Evolutionary conservation across 2,888 invertebrate genomes (phyloP).

Genomic region (Polylopha cassiicola): DNA sequence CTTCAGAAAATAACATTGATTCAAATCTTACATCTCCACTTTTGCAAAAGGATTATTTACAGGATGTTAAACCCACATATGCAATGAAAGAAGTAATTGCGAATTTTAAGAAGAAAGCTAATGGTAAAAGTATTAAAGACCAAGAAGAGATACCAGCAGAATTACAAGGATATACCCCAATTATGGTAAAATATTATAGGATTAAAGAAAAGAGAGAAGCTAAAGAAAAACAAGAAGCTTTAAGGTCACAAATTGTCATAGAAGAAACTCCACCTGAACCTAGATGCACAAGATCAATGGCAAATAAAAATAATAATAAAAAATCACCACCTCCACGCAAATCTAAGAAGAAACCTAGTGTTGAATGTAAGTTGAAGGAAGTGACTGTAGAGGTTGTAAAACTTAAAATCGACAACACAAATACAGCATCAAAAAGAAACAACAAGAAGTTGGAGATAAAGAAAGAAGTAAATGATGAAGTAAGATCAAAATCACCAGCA

Average conservation of each 20-base stretch:
- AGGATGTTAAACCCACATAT: constrained; percentile 80
- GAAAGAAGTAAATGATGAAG: constrained; percentile 35
- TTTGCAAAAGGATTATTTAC: constrained; percentile 66
- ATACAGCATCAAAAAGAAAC: constrained; percentile 1
- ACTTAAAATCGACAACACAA: constrained; percentile 6
- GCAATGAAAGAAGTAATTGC: constrained; percentile 83
- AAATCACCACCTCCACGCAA: constrained; percentile 7
- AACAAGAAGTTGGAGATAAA: no score
- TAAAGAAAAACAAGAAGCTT: constrained; percentile 51
- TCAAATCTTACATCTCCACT: constrained; percentile 52
- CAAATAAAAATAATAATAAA: constrained; percentile 27
- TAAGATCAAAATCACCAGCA: constrained; percentile 27
- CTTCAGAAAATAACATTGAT: constrained; percentile 51
- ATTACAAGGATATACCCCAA: constrained; percentile 71
- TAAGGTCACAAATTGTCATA: constrained; percentile 36
- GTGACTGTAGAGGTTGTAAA: constrained; percentile 11
- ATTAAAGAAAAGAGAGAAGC: constrained; percentile 67
- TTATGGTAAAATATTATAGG: constrained; percentile 73
- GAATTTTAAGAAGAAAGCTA: constrained; percentile 75
- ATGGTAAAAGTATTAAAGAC: constrained; percentile 49
- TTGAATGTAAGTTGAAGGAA: constrained; percentile 21
- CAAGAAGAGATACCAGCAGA: constrained; percentile 38
- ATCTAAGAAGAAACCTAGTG: constrained; percentile 23
- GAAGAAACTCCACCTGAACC: constrained; percentile 30
- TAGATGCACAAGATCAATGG: constrained; percentile 49